These are phyloP conservation scores for Drosophila nr. medialis DNA, from an alignment of 2,888 invertebrate species.

Conservation along the genomic window DNA sequence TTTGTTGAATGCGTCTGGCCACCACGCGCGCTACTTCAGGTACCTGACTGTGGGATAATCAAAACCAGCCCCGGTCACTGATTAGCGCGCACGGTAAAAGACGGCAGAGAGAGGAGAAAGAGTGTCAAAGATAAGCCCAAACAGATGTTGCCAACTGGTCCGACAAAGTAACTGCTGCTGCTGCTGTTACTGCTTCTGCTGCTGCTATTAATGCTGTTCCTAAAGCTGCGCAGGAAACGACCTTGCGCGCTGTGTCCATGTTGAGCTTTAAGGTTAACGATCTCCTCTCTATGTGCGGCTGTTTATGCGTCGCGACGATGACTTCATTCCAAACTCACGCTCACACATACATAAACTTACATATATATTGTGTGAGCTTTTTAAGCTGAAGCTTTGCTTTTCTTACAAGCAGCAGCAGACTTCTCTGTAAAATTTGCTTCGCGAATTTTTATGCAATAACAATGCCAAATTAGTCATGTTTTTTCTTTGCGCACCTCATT, in stretches of 20 bases:
- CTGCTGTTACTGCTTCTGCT: constrained; percentile 1
- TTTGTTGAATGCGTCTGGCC: constrained; percentile 79
- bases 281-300: constrained; percentile 77
- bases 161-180: constrained; percentile 4
- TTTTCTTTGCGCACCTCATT: constrained; percentile 51
- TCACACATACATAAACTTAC: constrained; percentile 5
- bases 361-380: constrained; percentile 42
- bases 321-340: constrained; percentile 68
- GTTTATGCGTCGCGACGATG: constrained; percentile 57
- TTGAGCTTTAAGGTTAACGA: constrained; percentile 84
- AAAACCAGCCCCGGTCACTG: constrained; percentile 92
- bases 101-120: constrained; percentile 27
- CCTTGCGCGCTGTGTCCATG: constrained; percentile 81
- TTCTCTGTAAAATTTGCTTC: constrained; percentile 34
- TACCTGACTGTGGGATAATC: constrained; percentile 93
- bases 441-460: constrained; percentile 73
- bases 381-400: constrained; percentile 46
- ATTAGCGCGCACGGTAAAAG: constrained; percentile 92
- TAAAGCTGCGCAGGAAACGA: constrained; percentile 73
- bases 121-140: constrained; percentile 38
- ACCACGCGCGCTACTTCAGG: constrained; percentile 99
- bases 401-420: constrained; percentile 26
- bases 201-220: constrained; percentile 12
- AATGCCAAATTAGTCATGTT: constrained; percentile 72
- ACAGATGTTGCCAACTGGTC: constrained; percentile 61